Evolutionary conservation across 2,888 invertebrate species (phyloP).

Genomic region (Magallana nippona): DNA sequence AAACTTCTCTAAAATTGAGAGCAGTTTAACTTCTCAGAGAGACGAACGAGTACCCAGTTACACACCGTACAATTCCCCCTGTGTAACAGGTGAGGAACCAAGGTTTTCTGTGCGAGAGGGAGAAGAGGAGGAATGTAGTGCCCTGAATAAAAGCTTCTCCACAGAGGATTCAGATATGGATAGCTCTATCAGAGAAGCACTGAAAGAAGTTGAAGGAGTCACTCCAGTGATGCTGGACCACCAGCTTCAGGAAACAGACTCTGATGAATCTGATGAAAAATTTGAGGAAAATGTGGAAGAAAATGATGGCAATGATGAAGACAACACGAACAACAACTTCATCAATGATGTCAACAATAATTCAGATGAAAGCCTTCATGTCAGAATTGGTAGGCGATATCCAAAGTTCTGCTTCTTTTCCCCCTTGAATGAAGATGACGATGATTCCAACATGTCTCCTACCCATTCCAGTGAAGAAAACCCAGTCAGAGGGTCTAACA

Average conservation of each 20-base stretch:
- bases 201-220: slow-evolving; percentile 13
- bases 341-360: neutral
- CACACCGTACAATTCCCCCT: slow-evolving; percentile 6
- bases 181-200: neutral
- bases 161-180: slow-evolving; percentile 25
- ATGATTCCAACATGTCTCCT: neutral
- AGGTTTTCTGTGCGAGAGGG: slow-evolving; percentile 9
- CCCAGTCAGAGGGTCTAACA: neutral
- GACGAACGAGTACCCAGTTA: slow-evolving; percentile 25
- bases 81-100: slow-evolving; percentile 13
- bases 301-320: slow-evolving; percentile 8
- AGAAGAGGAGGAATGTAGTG: slow-evolving; percentile 37
- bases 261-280: neutral
- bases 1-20: neutral
- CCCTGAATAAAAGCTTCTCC: slow-evolving; percentile 11
- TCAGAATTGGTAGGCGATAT: neutral
- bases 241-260: neutral
- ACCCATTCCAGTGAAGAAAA: neutral
- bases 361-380: neutral
- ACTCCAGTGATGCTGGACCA: slow-evolving; percentile 6
- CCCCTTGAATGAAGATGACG: slow-evolving; percentile 14
- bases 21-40: neutral
- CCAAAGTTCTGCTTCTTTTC: slow-evolving; percentile 15
- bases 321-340: slow-evolving; percentile 13
- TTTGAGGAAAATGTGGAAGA: neutral